Evolutionary conservation across 1,140 invertebrate species (phyloP).

Genomic region (Halictus rubicundus): DNA sequence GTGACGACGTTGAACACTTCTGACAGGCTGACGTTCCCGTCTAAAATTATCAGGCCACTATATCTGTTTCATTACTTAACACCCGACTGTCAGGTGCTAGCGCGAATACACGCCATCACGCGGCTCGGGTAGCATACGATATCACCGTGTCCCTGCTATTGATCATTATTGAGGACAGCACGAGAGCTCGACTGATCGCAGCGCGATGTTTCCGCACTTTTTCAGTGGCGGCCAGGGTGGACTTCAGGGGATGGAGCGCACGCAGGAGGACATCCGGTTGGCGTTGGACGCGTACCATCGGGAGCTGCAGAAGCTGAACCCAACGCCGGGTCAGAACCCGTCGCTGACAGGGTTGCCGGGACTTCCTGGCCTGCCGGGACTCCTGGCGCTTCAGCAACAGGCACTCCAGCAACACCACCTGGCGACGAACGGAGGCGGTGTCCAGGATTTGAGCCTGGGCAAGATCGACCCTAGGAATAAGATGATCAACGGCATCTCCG

Average conservation of each 20-base stretch:
- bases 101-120: background rate
- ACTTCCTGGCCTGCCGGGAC: constrained; percentile 84
- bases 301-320: constrained; percentile 92
- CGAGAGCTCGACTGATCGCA: constrained; percentile 79
- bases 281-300: constrained; percentile 95
- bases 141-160: constrained; percentile 41
- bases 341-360: constrained; percentile 80
- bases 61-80: constrained; percentile 45
- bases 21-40: constrained; percentile 27
- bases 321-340: constrained; percentile 82
- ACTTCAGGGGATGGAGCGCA: constrained; percentile 85
- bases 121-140: background rate
- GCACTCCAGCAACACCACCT: constrained; percentile 84
- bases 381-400: constrained; percentile 88
- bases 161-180: constrained; percentile 83
- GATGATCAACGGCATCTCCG: constrained; percentile 86
- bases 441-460: constrained; percentile 92
- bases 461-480: constrained; percentile 85
- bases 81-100: constrained; percentile 35
- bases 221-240: constrained; percentile 84
- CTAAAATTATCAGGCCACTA: constrained; percentile 46
- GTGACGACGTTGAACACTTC: constrained; percentile 15
- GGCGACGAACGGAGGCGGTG: constrained; percentile 84
- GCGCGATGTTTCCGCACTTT: constrained; percentile 88
- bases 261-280: constrained; percentile 92